Evolutionary conservation across 1,140 invertebrate genomes (phyloP).

Genomic region (Laupala kohalensis): DNA sequence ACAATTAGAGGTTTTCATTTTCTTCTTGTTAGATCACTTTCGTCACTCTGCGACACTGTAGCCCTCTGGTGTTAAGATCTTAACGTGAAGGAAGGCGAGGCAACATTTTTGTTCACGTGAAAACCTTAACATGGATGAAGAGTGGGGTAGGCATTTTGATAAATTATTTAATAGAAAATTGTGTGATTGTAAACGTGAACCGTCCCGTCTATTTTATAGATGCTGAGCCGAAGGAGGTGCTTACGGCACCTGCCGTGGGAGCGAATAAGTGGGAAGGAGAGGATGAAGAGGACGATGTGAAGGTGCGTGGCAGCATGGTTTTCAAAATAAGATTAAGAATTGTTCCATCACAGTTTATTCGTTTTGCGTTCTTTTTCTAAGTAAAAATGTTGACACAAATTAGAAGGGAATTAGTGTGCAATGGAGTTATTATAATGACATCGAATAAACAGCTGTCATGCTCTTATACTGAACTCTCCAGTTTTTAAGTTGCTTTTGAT

Average conservation of each 20-base stretch:
- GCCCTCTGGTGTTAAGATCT: constrained; percentile 1
- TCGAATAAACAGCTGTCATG: too few relatives aligned
- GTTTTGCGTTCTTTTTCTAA: not conserved
- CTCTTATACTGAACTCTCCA: too few relatives aligned
- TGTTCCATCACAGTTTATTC: too few relatives aligned
- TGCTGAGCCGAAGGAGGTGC: constrained; percentile 6
- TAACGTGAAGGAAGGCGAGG: not conserved
- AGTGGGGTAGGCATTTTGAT: constrained; percentile 9
- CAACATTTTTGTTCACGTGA: constrained; percentile 12
- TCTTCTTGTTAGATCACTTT: not conserved
- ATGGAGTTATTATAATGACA: too few relatives aligned
- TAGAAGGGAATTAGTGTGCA: too few relatives aligned
- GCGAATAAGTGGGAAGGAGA: constrained; percentile 14
- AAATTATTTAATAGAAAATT: not conserved
- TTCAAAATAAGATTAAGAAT: too few relatives aligned
- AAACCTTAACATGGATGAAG: constrained; percentile 12
- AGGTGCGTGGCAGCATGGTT: constrained; percentile 11
- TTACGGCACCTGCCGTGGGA: constrained; percentile 3
- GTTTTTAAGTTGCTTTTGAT: too few relatives aligned
- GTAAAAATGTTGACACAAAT: not conserved
- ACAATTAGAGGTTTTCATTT: not conserved
- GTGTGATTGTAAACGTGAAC: not conserved
- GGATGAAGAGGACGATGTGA: constrained; percentile 13
- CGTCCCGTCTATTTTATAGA: constrained; percentile 5
- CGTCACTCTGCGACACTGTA: not conserved